Evolutionary conservation across 2,888 invertebrate species (phyloP).

Genomic region (Falcaria lacertinaria): DNA sequence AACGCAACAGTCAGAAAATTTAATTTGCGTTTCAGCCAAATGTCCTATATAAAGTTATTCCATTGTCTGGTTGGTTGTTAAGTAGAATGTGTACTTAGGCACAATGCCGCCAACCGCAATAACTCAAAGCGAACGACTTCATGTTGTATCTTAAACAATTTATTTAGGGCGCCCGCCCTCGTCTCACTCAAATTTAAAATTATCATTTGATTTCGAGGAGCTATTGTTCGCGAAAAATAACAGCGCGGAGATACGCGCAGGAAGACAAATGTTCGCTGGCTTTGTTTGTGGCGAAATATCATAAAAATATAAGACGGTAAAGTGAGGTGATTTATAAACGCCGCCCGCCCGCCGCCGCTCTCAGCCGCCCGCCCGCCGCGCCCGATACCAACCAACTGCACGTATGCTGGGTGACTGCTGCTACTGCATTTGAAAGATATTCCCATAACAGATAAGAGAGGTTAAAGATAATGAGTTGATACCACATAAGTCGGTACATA

Average conservation of each 20-base stretch:
- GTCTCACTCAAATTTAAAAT: slow-evolving; percentile 54
- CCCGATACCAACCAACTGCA: no score
- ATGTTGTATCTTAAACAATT: slow-evolving; percentile 48
- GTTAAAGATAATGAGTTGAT: no score
- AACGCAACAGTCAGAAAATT: not conserved
- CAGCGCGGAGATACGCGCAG: slow-evolving; percentile 42
- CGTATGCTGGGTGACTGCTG: no score
- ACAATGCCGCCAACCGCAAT: slow-evolving; percentile 22
- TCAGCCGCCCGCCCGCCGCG: slow-evolving; percentile 1
- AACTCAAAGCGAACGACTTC: slow-evolving; percentile 31
- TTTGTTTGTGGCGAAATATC: slow-evolving; percentile 61
- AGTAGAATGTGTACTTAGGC: slow-evolving; percentile 9
- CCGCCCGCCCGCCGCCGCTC: slow-evolving; percentile 5
- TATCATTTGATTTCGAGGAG: slow-evolving; percentile 55
- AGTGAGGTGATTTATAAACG: slow-evolving; percentile 49
- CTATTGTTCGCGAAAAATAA: slow-evolving; percentile 55
- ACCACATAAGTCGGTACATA: no score
- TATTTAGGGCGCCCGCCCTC: slow-evolving; percentile 25
- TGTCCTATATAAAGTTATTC: slow-evolving; percentile 6
- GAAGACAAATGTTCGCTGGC: slow-evolving; percentile 59
- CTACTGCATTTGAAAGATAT: no score
- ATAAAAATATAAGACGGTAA: slow-evolving; percentile 63
- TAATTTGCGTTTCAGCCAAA: slow-evolving; percentile 2
- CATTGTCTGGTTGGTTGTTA: slow-evolving; percentile 2
- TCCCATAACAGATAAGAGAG: no score